Base-by-base conservation (phyloP, 1,140 invertebrate species). In the Pachypsylla venusta region DNA sequence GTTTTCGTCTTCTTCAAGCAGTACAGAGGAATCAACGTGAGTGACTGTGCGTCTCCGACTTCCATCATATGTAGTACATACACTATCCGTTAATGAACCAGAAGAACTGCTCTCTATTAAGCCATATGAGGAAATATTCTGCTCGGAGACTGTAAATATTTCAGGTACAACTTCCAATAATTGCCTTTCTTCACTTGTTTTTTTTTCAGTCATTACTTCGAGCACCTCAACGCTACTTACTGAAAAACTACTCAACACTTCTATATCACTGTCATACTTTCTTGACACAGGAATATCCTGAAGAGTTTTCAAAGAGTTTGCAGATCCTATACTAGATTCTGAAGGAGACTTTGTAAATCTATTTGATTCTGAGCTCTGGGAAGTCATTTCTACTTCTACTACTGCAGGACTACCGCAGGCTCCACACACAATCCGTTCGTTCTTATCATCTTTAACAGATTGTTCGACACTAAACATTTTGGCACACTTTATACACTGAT, bases 181-280 rank as follows among this genome's bases (percentile, higher is more conserved):
- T 7, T 69, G 67, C 28, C 67, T 68, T 66, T 76, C 75, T 60
- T 75, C 73, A 0, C 68, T 73, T 53, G 74, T 75, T 35, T 40
- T 28, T 56, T 63, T 65, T 65, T 63, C 64, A 14, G 56, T 56
- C 35, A 69, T 59, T 61, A 77, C 76, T 64, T 80, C 78, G 13
- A 81, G 61, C 27, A 81, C 75, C 69, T 81, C 79, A 19, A 81
- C 80, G 59, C 78, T 80, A 65, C 78, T 80, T 64, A 80, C 77
- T 70, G 79, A 81, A 14, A 79, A 79, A 70, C 80, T 81, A 48
- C 79, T 81, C n/a, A 81, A 72, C 40, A 81, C 70, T 66, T 81
- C 79, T 61, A 81, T 76, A 64, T 81, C 79, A 65, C 79, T 80
- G 62, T 81, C 79, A 53, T 72, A 74, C 60, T 70, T 74, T 55